These are phyloP conservation scores for Leucopsar rothschildi DNA, from an alignment of 2,113 vertebrate genomes.

Conservation along the genomic window DNA sequence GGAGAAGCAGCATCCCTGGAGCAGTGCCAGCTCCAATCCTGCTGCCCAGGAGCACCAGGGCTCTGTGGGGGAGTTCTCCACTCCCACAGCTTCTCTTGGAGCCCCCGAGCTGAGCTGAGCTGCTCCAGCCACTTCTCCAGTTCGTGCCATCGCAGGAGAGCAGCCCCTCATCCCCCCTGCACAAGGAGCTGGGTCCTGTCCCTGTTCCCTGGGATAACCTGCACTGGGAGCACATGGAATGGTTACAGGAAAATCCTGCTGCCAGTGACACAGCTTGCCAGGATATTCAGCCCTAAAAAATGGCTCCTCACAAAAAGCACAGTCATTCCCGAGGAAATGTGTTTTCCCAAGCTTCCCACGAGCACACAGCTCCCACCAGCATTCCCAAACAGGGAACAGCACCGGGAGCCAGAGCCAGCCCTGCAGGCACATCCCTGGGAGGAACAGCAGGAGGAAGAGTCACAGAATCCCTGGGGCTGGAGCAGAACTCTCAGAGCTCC, in stretches of 20 bases:
- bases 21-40: not conserved
- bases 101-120: not conserved
- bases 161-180: not conserved
- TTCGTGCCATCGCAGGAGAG: not conserved
- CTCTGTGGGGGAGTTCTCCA: not conserved
- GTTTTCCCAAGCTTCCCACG: not conserved
- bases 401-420: not conserved
- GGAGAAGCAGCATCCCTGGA: not conserved
- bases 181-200: not conserved
- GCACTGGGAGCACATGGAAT: not conserved
- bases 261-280: not conserved
- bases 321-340: not conserved
- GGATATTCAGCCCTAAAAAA: not conserved
- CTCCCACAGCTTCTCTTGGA: not conserved
- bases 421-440: not conserved
- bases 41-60: not conserved
- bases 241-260: not conserved
- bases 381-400: not conserved
- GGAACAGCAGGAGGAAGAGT: not conserved
- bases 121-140: not conserved
- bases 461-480: too few species aligned
- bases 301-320: not conserved
- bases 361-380: not conserved
- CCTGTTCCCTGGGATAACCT: not conserved
- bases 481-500: fast-evolving